A percentile compares a stretch with the other conserved stretches of the same genome.
These are phyloP conservation scores for Pteronotus mesoamericanus DNA, from an alignment of 2,797 vertebrate genomes.

Conservation along the genomic window DNA sequence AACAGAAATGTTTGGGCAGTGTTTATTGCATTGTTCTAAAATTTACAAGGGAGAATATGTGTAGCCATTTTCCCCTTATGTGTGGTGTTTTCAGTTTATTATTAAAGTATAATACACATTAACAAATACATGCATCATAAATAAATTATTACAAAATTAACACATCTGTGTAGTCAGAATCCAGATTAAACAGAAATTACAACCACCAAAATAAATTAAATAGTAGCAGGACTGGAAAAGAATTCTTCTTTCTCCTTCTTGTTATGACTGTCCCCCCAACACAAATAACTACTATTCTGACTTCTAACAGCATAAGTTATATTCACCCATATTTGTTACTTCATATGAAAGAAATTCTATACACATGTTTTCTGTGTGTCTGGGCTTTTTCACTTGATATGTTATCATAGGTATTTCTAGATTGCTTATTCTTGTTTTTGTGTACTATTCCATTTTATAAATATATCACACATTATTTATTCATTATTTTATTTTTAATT, in stretches of 20 bases:
- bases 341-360: not conserved
- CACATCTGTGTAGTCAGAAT: not conserved
- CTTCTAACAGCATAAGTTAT: not conserved
- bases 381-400: not conserved
- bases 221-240: not conserved
- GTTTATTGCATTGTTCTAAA: not conserved
- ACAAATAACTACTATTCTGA: not conserved
- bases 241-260: not conserved
- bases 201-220: not conserved
- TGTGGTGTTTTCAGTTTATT: not conserved
- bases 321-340: not conserved
- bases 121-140: not conserved
- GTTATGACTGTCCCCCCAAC: not conserved
- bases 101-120: not conserved
- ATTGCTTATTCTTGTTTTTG: not conserved
- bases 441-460: not conserved
- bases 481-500: not conserved
- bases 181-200: not conserved
- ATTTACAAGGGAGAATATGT: not conserved
- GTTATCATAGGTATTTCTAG: not conserved
- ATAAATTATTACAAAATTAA: not conserved
- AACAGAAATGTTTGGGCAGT: not conserved
- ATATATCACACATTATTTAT: not conserved
- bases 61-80: not conserved
- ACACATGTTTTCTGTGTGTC: not conserved